phyloP scores from a whole-genome alignment of 2,113 vertebrate species.

The Daubentonia madagascariensis region DNA sequence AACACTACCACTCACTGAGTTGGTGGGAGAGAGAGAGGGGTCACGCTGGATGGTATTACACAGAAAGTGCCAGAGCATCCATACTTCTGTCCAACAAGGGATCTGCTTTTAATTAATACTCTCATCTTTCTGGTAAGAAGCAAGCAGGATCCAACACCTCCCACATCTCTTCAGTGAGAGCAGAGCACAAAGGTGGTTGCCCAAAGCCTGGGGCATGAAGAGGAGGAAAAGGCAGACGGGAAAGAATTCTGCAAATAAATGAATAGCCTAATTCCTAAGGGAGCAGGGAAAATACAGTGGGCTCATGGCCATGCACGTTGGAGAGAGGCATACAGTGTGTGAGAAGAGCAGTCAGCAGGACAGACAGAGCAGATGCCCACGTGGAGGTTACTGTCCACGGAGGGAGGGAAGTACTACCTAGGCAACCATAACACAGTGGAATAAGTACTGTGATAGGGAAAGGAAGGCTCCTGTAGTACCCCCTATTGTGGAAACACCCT shows the following conservation, averaged over 20 bases:
- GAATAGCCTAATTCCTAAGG: neutral
- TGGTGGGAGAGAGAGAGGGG: neutral
- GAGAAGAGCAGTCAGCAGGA: neutral
- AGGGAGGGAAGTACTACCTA: neutral
- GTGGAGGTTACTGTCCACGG: neutral
- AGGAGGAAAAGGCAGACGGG: neutral
- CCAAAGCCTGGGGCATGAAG: neutral
- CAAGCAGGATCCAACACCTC: neutral
- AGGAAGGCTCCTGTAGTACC: neutral
- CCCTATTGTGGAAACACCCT: neutral
- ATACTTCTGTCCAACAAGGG: neutral
- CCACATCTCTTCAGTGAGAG: neutral
- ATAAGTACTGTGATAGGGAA: neutral
- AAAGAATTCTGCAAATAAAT: neutral
- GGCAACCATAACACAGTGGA: neutral
- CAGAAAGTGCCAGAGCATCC: neutral
- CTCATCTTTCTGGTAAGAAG: neutral
- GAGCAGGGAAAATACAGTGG: neutral
- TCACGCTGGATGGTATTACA: neutral
- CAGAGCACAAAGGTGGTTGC: neutral
- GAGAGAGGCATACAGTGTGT: neutral
- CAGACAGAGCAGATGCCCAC: neutral
- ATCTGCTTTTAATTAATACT: neutral
- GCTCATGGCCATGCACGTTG: neutral
- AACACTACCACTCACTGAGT: neutral